A percentile compares a stretch with the other conserved stretches of the same genome.
phyloP scores from a whole-genome alignment of 2,113 vertebrate genomes.

The Erythrocercus mccallii region DNA sequence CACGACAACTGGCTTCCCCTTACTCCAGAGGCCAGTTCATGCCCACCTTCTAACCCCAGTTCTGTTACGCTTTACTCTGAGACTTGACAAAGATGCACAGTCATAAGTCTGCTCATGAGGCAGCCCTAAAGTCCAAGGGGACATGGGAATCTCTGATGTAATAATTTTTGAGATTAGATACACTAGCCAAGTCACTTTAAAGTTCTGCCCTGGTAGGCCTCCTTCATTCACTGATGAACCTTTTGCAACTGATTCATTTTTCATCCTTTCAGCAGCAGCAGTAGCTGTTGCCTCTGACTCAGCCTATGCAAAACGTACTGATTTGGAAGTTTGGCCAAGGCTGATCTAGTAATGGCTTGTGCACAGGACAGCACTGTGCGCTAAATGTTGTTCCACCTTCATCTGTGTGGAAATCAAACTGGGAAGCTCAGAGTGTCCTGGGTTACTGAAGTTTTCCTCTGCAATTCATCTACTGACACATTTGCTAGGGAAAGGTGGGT shows the following conservation, averaged over 20 bases:
- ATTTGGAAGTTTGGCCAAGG: slow-evolving; percentile 17
- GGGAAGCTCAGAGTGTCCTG: not conserved
- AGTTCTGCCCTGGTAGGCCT: not conserved
- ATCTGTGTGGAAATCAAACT: not conserved
- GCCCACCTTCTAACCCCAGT: not conserved
- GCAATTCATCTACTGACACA: not conserved
- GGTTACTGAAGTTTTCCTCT: not conserved
- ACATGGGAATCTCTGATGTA: not conserved
- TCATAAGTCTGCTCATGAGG: not conserved
- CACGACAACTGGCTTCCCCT: not conserved
- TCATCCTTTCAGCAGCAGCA: slow-evolving; percentile 13
- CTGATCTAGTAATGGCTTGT: not conserved
- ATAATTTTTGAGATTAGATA: not conserved
- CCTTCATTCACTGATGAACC: not conserved
- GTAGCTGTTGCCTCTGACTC: slow-evolving; percentile 44
- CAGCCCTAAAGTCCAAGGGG: not conserved
- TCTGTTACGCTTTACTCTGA: not conserved
- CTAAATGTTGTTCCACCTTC: not conserved
- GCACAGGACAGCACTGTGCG: not conserved
- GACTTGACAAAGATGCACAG: not conserved
- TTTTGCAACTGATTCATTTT: not conserved
- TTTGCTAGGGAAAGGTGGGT: not conserved
- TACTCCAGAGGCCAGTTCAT: not conserved
- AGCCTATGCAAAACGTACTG: not conserved
- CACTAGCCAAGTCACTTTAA: not conserved